A percentile compares a stretch with the other conserved stretches of the same genome.
phyloP scores from a whole-genome alignment of 2,797 vertebrate species.

The Halcyon badia region DNA sequence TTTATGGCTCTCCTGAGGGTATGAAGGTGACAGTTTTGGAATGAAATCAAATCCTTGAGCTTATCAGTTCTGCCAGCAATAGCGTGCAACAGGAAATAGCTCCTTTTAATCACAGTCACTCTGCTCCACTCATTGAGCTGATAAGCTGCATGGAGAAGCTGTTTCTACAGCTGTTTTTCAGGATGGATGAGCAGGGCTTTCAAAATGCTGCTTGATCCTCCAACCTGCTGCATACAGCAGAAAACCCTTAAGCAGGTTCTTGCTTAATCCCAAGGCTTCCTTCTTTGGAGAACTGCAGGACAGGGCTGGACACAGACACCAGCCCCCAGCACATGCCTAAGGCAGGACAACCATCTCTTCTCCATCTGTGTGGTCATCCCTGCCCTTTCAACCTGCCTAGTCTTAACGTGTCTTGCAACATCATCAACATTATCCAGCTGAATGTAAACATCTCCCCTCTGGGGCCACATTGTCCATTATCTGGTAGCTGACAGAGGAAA shows the following conservation, averaged over 20 bases:
- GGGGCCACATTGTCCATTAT: rapidly evolving
- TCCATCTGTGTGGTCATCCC: not conserved
- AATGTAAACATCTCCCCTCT: not conserved
- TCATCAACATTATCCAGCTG: not conserved
- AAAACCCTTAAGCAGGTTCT: not conserved
- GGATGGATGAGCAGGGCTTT: not conserved
- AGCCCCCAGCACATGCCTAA: not conserved
- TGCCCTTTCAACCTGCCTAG: not conserved
- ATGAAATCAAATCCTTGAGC: not conserved
- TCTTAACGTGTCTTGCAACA: not conserved
- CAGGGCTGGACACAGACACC: not conserved
- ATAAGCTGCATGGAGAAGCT: not conserved
- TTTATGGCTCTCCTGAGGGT: not conserved
- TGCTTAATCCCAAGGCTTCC: not conserved
- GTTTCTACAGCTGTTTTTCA: not conserved
- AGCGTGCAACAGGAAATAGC: not conserved
- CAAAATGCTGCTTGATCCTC: not conserved
- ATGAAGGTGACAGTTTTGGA: not conserved
- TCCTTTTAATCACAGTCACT: not conserved
- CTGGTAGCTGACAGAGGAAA: not conserved
- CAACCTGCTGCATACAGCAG: not conserved
- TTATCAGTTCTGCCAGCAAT: not conserved
- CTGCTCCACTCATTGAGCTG: not conserved
- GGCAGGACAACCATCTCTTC: rapidly evolving
- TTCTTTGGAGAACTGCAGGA: not conserved